Evolutionary conservation across 92 coral and sea anemone genomes (phyloP).

Genomic region (Zoanthus gigantus): DNA sequence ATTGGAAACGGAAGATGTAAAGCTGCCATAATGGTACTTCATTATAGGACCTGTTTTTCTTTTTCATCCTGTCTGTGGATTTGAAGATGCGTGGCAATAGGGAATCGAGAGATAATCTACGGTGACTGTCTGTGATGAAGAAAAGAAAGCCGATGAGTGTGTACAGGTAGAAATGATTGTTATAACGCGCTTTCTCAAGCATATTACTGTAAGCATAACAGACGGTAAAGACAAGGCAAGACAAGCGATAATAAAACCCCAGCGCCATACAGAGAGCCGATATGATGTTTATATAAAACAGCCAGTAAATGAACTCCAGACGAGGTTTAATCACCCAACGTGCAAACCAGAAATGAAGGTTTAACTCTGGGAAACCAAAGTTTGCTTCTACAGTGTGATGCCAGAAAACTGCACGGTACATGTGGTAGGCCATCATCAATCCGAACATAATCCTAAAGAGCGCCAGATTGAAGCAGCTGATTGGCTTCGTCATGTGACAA

Average conservation of each 20-base stretch:
- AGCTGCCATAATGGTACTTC: slow-evolving; percentile 64
- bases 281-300: slow-evolving; percentile 36
- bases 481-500: slow-evolving; percentile 43
- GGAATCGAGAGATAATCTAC: slow-evolving; percentile 62
- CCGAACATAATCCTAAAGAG: slow-evolving; percentile 64
- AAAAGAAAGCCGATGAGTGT: slow-evolving; percentile 50
- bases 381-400: slow-evolving; percentile 58
- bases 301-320: slow-evolving; percentile 19
- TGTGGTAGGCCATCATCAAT: slow-evolving; percentile 60
- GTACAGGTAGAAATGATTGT: slow-evolving; percentile 68
- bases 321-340: slow-evolving; percentile 51
- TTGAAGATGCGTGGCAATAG: not conserved
- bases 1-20: slow-evolving; percentile 62
- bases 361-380: slow-evolving; percentile 62
- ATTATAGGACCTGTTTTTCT: not conserved
- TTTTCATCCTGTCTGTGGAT: not conserved
- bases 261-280: slow-evolving; percentile 67
- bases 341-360: slow-evolving; percentile 68
- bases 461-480: slow-evolving; percentile 54
- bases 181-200: slow-evolving; percentile 68
- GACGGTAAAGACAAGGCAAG: slow-evolving; percentile 62
- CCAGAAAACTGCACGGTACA: slow-evolving; percentile 60
- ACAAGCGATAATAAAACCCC: slow-evolving; percentile 60
- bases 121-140: slow-evolving; percentile 56
- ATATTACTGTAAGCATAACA: slow-evolving; percentile 58